Conservation (phyloP, 2,888 invertebrate genomes). For the Drosophila mercatorum region DNA sequence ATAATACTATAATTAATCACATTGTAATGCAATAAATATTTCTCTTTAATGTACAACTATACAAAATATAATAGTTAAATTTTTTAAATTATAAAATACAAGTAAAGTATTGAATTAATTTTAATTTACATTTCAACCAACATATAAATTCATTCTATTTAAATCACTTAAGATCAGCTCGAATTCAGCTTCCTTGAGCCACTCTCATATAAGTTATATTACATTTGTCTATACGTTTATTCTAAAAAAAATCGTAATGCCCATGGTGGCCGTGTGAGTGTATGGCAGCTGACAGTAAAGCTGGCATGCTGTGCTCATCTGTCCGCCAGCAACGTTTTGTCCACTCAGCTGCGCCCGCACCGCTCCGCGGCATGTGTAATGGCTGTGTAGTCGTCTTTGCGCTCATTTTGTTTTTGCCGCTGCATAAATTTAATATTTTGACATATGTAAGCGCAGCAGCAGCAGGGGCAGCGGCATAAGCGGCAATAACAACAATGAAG, state of each 20-base stretch:
- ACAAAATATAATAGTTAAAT: no score
- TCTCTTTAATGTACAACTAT: no score
- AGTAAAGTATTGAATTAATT: background rate
- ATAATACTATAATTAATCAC: no score
- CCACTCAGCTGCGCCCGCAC: constrained; percentile 24
- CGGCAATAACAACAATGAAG: constrained; percentile 29
- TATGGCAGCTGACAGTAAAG: constrained; percentile 13
- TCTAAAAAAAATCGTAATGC: constrained; percentile 1
- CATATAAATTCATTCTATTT: background rate
- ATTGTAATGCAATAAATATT: no score
- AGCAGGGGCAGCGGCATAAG: constrained; percentile 26
- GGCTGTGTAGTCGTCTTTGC: constrained; percentile 51
- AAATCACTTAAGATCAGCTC: background rate
- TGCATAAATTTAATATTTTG: constrained; percentile 81
- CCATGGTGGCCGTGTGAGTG: constrained; percentile 13
- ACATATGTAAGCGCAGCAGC: constrained; percentile 75
- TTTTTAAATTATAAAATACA: no score
- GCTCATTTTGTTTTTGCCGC: constrained; percentile 72
- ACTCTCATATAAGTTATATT: background rate
- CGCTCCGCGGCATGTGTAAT: constrained; percentile 31
- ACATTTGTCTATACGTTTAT: background rate
- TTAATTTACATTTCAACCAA: background rate
- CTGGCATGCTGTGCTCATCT: constrained; percentile 58
- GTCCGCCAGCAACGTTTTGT: constrained; percentile 42
- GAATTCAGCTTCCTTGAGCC: background rate